These are phyloP conservation scores for Ascidia mentula DNA, from an alignment of 23 tunicate genomes.

Conservation along the genomic window DNA sequence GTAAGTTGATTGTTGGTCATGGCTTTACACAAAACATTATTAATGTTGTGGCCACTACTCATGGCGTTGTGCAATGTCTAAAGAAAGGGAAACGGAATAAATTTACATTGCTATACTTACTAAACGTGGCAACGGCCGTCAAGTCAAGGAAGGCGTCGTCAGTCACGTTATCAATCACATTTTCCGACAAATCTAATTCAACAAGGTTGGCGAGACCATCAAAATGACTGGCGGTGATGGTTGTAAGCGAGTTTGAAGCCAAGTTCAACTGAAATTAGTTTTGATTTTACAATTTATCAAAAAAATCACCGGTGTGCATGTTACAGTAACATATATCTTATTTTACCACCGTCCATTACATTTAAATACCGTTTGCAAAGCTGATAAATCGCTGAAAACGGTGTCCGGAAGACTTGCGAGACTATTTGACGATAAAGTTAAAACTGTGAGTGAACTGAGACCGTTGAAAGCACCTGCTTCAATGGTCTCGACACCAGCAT, in stretches of 20 bases:
- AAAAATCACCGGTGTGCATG: too few relatives aligned
- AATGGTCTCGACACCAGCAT: constrained; percentile 27
- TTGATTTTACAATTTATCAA: background rate
- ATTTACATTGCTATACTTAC: constrained; percentile 22
- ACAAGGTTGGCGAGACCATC: constrained; percentile 43
- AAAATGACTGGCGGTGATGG: constrained; percentile 37
- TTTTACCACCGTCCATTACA: too few relatives aligned
- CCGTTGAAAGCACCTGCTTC: constrained; percentile 82
- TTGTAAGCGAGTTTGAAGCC: constrained; percentile 25
- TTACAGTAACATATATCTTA: too few relatives aligned
- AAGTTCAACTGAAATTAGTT: constrained; percentile 46
- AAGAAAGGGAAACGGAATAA: background rate
- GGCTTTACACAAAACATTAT: constrained; percentile 35
- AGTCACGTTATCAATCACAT: constrained; percentile 33
- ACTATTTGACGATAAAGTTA: constrained; percentile 37
- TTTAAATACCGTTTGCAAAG: constrained; percentile 3
- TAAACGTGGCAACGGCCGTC: constrained; percentile 48
- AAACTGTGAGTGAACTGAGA: constrained; percentile 30
- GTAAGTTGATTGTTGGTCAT: constrained; percentile 52
- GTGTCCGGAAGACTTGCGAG: constrained; percentile 41
- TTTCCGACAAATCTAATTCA: constrained; percentile 51
- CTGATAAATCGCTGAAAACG: constrained; percentile 19
- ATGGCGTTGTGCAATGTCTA: background rate
- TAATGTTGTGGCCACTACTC: too few relatives aligned
- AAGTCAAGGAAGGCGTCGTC: constrained; percentile 53